These are phyloP conservation scores for Drosophila siamana DNA, from an alignment of 2,888 invertebrate species.

Conservation along the genomic window DNA sequence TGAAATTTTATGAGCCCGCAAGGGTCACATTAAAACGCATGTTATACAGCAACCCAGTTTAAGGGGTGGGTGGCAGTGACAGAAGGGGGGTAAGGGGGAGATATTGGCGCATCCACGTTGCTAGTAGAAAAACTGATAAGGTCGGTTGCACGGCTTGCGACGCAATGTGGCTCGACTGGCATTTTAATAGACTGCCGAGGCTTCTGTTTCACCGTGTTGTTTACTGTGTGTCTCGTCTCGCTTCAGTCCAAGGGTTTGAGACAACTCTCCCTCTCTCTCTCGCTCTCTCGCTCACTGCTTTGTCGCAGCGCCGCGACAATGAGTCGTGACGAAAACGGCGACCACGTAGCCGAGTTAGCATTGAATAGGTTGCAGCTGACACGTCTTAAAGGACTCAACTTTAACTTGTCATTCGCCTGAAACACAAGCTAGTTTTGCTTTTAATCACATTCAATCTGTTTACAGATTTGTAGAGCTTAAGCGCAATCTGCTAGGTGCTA, in stretches of 20 bases:
- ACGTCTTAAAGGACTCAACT: conserved; percentile 4
- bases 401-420: neutral
- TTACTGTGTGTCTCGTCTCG: conserved; percentile 66
- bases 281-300: conserved; percentile 1
- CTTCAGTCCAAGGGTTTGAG: neutral
- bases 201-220: conserved; percentile 63
- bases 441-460: neutral
- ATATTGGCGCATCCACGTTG: conserved; percentile 35
- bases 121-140: conserved; percentile 55
- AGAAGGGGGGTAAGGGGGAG: too few species aligned
- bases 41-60: too few species aligned
- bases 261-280: neutral
- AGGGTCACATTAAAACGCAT: conserved; percentile 82
- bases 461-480: neutral
- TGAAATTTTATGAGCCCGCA: conserved; percentile 77
- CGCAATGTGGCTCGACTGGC: conserved; percentile 69
- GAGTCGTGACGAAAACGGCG: conserved; percentile 56
- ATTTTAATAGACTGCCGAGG: conserved; percentile 80
- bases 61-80: too few species aligned
- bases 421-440: too few species aligned
- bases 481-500: too few species aligned
- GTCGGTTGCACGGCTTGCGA: conserved; percentile 68
- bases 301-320: conserved; percentile 26
- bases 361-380: conserved; percentile 11
- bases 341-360: conserved; percentile 48